Evolutionary conservation across 2,888 invertebrate genomes (phyloP), one percentile per base, ranked within the genome.

Genomic region (Drosophila anceps): DNA sequence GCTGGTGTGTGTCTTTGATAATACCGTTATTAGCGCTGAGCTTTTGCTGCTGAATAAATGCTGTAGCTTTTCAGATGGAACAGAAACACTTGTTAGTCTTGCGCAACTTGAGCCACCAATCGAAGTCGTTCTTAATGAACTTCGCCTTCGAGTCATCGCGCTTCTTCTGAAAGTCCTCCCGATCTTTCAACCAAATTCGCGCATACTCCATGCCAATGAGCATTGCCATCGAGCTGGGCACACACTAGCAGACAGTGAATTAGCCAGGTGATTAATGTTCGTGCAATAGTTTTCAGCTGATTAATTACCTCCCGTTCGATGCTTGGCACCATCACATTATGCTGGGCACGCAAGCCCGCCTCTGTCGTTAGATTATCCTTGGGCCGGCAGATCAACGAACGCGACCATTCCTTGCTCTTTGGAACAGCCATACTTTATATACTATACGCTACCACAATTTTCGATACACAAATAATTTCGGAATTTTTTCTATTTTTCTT

Each of bases 291-390:
- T 27, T 5, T 29, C n/a, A 29, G 12, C 7, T 4, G 4, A 4
- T 3, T 18, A 50, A 4, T 79, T 51, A 91, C 91, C 15, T 83
- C 76, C 5, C 57, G 27, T 9, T 91, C 87, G 31, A 76, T 80
- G 4, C 82, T 84, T 5, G 91, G 63, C 33, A 78, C 73, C 79
- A 88, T 63, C 0, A 81, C 18, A 62, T 69, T 7, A 13, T 41
- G 50, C 20, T 71, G 51, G 0, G 79, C 70, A 12, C 79, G 58
- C 12, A 57, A 27, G 3, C 67, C 69, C 0, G 76, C 78, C 44
- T 81, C 81, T 5, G 91, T 90, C 0, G 64, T 69, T 1, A 91
- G 31, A 63, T 88, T 82, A 69, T 91, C 83, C n/a, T 63, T 85
- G 0, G 91, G 91, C 7, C 20, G 39, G 27, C 72, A 72, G 0